Percentiles rank a stretch among this genome's conserved stretches.
Evolutionary conservation across 1,140 invertebrate genomes (phyloP).

Genomic region (Drosophila ogumai): DNA sequence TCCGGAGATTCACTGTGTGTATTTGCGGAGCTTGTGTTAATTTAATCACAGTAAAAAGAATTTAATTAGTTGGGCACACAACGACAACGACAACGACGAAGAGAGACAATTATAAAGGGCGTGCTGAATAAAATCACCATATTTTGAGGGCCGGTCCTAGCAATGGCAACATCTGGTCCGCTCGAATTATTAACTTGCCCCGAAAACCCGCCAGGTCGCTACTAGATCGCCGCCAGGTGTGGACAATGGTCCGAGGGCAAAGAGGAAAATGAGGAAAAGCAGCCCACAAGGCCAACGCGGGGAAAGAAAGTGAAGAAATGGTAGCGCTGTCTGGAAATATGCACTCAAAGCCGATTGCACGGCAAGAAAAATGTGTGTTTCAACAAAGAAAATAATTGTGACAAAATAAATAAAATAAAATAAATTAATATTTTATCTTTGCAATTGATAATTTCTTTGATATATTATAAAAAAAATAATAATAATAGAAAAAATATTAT

Average conservation of each 20-base stretch:
- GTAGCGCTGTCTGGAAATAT: not conserved
- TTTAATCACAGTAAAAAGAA: conserved; percentile 73
- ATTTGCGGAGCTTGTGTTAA: conserved; percentile 57
- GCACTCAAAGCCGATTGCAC: conserved; percentile 1
- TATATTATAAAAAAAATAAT: too few relatives aligned
- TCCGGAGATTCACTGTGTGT: conserved; percentile 35
- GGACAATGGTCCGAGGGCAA: conserved; percentile 21
- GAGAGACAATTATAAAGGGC: conserved; percentile 41
- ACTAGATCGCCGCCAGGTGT: conserved; percentile 20
- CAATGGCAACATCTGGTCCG: conserved; percentile 26
- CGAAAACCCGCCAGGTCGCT: not conserved
- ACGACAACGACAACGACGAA: not conserved
- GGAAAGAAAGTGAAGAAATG: not conserved
- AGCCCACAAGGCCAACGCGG: not conserved
- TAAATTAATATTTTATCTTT: too few relatives aligned
- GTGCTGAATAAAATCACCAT: conserved; percentile 60
- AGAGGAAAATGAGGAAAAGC: not conserved
- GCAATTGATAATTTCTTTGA: too few relatives aligned
- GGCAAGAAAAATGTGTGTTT: not conserved
- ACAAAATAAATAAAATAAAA: too few relatives aligned
- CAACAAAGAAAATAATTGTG: not conserved
- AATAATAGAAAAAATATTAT: too few relatives aligned
- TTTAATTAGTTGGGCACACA: conserved; percentile 62
- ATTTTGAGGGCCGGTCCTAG: conserved; percentile 23
- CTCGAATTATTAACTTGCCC: conserved; percentile 43